phyloP scores from a whole-genome alignment of 2,797 vertebrate species.

The Cyprinella venusta region DNA sequence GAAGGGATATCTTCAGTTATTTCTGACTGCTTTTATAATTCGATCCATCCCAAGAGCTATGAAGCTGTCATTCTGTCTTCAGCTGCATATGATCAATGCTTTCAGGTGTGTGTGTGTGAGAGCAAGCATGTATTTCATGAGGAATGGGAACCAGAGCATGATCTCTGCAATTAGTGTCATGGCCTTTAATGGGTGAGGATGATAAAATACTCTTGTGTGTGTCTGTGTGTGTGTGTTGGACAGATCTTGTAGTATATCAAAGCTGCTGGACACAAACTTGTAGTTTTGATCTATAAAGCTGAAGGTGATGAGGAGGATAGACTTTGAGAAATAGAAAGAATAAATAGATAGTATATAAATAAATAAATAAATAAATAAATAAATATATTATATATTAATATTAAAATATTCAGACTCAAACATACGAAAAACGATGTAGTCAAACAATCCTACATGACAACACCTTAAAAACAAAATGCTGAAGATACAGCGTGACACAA shows the following conservation, averaged over 20 bases:
- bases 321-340: neutral
- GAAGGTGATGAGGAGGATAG: slow-evolving; percentile 19
- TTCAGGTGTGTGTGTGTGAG: slow-evolving; percentile 31
- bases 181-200: slow-evolving; percentile 16
- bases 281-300: neutral
- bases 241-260: neutral
- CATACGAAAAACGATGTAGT: too few species aligned
- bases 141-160: slow-evolving; percentile 12
- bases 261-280: neutral
- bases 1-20: slow-evolving; percentile 24
- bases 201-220: neutral
- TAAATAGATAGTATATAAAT: neutral
- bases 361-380: too few species aligned
- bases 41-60: slow-evolving; percentile 30
- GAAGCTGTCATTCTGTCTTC: slow-evolving; percentile 19
- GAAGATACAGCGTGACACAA: neutral
- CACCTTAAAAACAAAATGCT: neutral
- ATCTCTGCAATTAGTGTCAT: slow-evolving; percentile 42
- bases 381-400: too few species aligned
- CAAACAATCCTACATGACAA: too few species aligned
- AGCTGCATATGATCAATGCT: neutral
- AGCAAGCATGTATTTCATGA: slow-evolving; percentile 42
- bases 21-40: slow-evolving; percentile 40
- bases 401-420: too few species aligned
- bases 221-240: neutral